Percentiles rank a stretch among this genome's conserved stretches.
phyloP scores from a whole-genome alignment of 2,888 invertebrate species.

The Girardia tigrina region DNA sequence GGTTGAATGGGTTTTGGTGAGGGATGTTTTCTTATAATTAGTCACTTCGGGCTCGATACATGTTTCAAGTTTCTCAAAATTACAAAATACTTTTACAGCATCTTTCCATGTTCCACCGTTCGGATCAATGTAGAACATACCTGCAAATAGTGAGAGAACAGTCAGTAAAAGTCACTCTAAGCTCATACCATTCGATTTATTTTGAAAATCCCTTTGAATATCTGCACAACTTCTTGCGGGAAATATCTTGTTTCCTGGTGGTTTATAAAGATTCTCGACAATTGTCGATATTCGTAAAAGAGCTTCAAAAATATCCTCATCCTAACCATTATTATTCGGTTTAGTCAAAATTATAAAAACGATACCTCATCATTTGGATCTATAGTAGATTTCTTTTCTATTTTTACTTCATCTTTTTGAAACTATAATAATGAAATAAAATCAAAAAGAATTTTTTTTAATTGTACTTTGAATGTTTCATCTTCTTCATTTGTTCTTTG shows the following conservation, averaged over 20 bases:
- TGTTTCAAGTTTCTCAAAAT: conserved; percentile 63
- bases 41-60: conserved; percentile 67
- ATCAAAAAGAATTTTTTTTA: neutral
- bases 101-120: conserved; percentile 70
- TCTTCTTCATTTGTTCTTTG: neutral
- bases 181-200: conserved; percentile 62
- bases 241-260: conserved; percentile 64
- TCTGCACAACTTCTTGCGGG: conserved; percentile 75
- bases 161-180: no score
- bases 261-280: conserved; percentile 57
- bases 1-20: neutral
- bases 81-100: conserved; percentile 70
- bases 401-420: neutral
- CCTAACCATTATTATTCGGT: no score
- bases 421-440: neutral
- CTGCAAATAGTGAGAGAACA: no score
- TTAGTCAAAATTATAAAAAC: no score
- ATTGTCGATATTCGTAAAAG: conserved; percentile 27
- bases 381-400: neutral
- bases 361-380: conserved; percentile 1
- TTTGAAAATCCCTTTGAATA: conserved; percentile 64
- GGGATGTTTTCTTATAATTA: conserved; percentile 41
- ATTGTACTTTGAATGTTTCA: neutral
- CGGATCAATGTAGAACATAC: conserved; percentile 78
- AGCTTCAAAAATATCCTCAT: conserved; percentile 31